Evolutionary conservation across 2,888 invertebrate genomes (phyloP).

Genomic region (Minunthozetes semirufus): DNA sequence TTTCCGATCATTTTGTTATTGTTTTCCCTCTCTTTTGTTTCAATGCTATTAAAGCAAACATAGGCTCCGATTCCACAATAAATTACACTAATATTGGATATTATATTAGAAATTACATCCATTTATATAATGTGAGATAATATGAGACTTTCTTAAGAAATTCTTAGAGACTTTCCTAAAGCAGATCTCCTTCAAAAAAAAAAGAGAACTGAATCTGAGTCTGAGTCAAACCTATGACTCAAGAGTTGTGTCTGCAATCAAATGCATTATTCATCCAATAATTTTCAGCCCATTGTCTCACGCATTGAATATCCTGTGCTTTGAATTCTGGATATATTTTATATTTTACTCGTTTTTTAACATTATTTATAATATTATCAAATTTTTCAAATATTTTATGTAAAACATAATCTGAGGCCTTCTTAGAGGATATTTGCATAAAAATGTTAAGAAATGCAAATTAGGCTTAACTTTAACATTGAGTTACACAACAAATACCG

Average conservation of each 20-base stretch:
- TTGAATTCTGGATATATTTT: neutral
- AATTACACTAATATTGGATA: too few species aligned
- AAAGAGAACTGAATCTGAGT: too few species aligned
- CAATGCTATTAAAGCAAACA: neutral
- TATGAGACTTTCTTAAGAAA: too few species aligned
- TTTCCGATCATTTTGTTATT: neutral
- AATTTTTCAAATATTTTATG: neutral
- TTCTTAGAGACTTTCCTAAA: too few species aligned
- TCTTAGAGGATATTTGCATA: neutral
- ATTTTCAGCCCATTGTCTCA: neutral
- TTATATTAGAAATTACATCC: too few species aligned
- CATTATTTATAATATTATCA: neutral
- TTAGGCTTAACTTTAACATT: neutral
- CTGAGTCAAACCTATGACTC: neutral
- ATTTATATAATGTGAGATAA: too few species aligned
- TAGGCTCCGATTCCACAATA: too few species aligned
- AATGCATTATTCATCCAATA: slow-evolving; percentile 7
- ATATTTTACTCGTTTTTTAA: neutral
- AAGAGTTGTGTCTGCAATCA: neutral
- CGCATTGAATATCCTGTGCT: neutral
- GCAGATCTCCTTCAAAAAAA: neutral
- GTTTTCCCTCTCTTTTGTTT: neutral
- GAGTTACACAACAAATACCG: neutral
- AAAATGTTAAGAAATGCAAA: neutral
- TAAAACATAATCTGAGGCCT: neutral